Evolutionary conservation across 2,797 vertebrate species (phyloP).

Genomic region (Protosalanx chinensis): DNA sequence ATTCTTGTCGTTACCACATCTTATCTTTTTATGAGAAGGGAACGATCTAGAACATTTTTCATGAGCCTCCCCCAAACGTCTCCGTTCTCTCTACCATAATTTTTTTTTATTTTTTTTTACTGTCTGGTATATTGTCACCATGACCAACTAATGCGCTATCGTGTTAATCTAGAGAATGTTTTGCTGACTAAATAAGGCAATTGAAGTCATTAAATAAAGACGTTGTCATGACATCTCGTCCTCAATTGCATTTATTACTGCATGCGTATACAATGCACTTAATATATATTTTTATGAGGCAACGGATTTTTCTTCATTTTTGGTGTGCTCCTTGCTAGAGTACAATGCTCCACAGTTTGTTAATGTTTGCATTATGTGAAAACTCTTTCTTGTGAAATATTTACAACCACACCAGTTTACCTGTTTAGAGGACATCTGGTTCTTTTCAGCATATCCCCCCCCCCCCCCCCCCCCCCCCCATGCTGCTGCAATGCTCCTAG

Average conservation of each 20-base stretch:
- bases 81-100: slow-evolving; percentile 24
- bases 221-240: slow-evolving; percentile 10
- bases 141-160: slow-evolving; percentile 28
- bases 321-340: background rate
- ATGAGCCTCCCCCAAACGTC: background rate
- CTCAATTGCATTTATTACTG: slow-evolving; percentile 1
- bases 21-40: slow-evolving; percentile 39
- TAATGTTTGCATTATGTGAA: background rate
- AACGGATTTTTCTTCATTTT: background rate
- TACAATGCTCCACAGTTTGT: background rate
- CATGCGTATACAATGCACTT: background rate
- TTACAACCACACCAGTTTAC: background rate
- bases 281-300: background rate
- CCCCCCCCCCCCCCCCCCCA: background rate
- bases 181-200: slow-evolving; percentile 30
- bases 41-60: slow-evolving; percentile 33
- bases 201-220: slow-evolving; percentile 36
- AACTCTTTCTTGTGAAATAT: background rate
- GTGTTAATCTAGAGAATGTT: slow-evolving; percentile 36
- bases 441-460: background rate
- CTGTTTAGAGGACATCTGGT: background rate
- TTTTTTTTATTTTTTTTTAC: slow-evolving; percentile 26
- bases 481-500: background rate
- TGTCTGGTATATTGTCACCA: slow-evolving; percentile 24
- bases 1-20: slow-evolving; percentile 13